Base-by-base conservation (phyloP, 2,797 vertebrate genomes). In the Trachops cirrhosus region DNA sequence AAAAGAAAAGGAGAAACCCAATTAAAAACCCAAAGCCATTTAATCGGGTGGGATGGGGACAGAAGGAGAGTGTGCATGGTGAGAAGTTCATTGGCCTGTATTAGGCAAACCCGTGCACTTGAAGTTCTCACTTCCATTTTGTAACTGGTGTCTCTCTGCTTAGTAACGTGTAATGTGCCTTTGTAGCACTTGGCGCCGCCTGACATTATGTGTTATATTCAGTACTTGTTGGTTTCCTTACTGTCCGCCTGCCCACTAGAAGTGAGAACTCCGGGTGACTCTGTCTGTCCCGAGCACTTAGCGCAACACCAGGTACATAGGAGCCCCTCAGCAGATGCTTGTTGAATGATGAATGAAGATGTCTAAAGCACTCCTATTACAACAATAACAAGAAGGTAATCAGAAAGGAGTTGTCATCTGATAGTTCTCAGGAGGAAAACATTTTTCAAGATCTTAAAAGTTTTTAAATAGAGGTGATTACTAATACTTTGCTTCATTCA, bases 1-100 rank as follows among this genome's bases (percentile, higher is more conserved):
- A 29, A 84, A 96, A 74, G 22, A 48, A 86, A 96, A 90, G 44
- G 44, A 85, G 48, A 86, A 96, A 70, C 24, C 5, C 48, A 78
- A 16, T 78, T 5, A n/a, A 24, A 91, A 84, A 4, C 29, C 52
- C 16, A 24, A 68, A 89, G 37, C 22, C 96, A 5, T 78, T 68
- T 16, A n/a, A 68, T 21, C 19, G 41, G 32, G 14, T 26, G 24
- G 62, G 48, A 4, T 32, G 24, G 32, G 18, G 9, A 62, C 6
- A 16, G 14, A 19, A 22, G 44, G 18, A n/a, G 7, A 5, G 6
- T 5, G 4, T 5, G 24, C 52, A 15, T 1, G 11, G 7, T 78
- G 70, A 8, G 39, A 39, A 34, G 83, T 52, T 54, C 48, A 46
- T 1, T n/a, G 84, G 19, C 75, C 59, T 7, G 0, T 5, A 12